phyloP scores from a whole-genome alignment of 2,888 invertebrate genomes.

The Ochropleura leucogaster region DNA sequence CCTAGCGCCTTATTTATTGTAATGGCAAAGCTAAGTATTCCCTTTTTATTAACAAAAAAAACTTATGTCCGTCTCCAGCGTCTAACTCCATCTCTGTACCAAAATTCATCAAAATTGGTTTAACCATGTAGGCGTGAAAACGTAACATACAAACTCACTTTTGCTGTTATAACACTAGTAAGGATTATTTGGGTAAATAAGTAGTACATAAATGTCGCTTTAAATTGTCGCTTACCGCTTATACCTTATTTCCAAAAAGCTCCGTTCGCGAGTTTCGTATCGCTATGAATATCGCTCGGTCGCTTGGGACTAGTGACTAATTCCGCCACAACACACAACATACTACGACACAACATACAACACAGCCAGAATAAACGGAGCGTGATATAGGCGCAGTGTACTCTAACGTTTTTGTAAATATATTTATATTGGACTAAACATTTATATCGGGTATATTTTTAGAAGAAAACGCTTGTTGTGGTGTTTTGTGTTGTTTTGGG shows the following conservation, averaged over 20 bases:
- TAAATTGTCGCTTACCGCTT: neutral
- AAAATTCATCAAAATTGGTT: too few relatives aligned
- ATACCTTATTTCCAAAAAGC: constrained; percentile 11
- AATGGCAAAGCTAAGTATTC: too few relatives aligned
- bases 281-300: constrained; percentile 70
- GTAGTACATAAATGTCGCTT: too few relatives aligned
- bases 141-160: too few relatives aligned
- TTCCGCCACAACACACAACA: constrained; percentile 67
- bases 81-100: too few relatives aligned
- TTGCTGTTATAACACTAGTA: too few relatives aligned
- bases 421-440: constrained; percentile 54
- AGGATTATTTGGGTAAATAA: too few relatives aligned
- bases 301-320: constrained; percentile 73
- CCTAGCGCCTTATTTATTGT: too few relatives aligned
- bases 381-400: constrained; percentile 55
- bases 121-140: too few relatives aligned
- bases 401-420: constrained; percentile 42
- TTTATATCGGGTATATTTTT: constrained; percentile 49
- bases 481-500: constrained; percentile 21
- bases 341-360: constrained; percentile 67
- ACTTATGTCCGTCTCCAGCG: too few relatives aligned
- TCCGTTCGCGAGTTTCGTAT: constrained; percentile 49
- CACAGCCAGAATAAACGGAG: constrained; percentile 61
- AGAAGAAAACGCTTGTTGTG: constrained; percentile 15
- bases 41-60: too few relatives aligned